phyloP scores from a whole-genome alignment of 1,140 invertebrate genomes.

The Rhagoletis zephyria region DNA sequence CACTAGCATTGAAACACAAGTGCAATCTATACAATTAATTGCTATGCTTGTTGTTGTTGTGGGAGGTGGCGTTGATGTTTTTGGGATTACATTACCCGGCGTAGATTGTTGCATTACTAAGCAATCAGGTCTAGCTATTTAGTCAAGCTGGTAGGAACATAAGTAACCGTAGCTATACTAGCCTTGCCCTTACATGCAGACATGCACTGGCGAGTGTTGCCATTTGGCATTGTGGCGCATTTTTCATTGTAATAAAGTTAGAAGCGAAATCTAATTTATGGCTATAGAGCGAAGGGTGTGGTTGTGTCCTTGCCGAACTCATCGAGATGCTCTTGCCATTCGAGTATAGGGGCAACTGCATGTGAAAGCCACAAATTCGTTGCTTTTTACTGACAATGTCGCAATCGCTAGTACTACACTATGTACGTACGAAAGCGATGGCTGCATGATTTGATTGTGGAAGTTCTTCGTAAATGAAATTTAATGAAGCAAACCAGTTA shows the following conservation, averaged over 20 bases:
- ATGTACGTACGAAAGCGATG: too few species aligned
- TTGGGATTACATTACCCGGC: constrained; percentile 9
- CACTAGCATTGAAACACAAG: not conserved
- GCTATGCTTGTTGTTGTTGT: not conserved
- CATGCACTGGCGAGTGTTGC: not conserved
- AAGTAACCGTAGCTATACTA: constrained; percentile 4
- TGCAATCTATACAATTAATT: constrained; percentile 24
- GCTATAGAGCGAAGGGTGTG: not conserved
- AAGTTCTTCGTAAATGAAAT: too few species aligned
- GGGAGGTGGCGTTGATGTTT: not conserved
- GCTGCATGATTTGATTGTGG: too few species aligned
- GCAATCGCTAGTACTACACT: too few species aligned
- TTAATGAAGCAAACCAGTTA: too few species aligned
- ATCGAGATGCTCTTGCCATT: not conserved
- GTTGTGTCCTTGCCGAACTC: not conserved
- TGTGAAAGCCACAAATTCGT: not conserved
- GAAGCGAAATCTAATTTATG: constrained; percentile 41
- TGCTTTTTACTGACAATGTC: not conserved
- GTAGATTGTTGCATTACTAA: constrained; percentile 16
- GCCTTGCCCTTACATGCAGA: not conserved
- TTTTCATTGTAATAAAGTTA: constrained; percentile 11
- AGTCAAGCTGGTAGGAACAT: not conserved
- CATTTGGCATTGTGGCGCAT: not conserved
- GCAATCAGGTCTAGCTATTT: not conserved
- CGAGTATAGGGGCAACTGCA: not conserved